Conservation (phyloP, 2,888 invertebrate genomes). For the Drosophila putrida region DNA sequence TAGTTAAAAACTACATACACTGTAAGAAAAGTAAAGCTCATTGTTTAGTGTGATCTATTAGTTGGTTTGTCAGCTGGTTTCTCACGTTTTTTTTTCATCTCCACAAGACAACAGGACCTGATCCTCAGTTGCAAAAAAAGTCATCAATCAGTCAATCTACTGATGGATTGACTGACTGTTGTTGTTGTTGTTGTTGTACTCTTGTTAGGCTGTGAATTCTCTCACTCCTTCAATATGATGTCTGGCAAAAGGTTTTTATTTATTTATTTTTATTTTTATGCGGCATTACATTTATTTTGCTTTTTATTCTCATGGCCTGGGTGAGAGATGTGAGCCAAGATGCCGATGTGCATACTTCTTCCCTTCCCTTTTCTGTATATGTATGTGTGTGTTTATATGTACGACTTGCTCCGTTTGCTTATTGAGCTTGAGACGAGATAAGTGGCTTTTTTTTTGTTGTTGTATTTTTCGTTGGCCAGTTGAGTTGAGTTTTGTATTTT, state of each 20-base stretch:
- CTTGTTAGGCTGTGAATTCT: conserved; percentile 25
- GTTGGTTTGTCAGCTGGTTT: conserved; percentile 18
- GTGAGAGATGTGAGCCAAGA: conserved; percentile 44
- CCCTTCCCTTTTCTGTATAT: conserved; percentile 2
- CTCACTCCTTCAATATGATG: conserved; percentile 22
- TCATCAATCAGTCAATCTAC: conserved; percentile 56
- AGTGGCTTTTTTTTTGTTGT: conserved; percentile 57
- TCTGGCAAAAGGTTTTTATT: conserved; percentile 61
- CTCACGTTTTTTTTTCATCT: conserved; percentile 28
- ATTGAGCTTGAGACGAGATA: conserved; percentile 71
- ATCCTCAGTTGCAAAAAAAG: conserved; percentile 3
- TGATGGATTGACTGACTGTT: conserved; percentile 22
- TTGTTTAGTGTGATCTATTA: conserved; percentile 27
- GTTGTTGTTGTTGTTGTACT: neutral
- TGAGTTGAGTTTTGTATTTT: conserved; percentile 17
- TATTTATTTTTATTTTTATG: conserved; percentile 73
- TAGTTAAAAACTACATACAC: neutral
- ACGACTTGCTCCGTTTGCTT: conserved; percentile 46
- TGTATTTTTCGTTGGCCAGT: conserved; percentile 10
- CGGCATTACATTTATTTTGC: conserved; percentile 73
- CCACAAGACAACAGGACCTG: conserved; percentile 19
- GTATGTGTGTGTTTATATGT: no score
- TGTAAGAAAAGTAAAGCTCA: conserved; percentile 17
- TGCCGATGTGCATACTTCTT: conserved; percentile 32
- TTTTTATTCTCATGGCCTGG: conserved; percentile 69